Evolutionary conservation across 35 echinoderm and acorn worm species (phyloP).

Genomic region (Stichopus chloronotus): DNA sequence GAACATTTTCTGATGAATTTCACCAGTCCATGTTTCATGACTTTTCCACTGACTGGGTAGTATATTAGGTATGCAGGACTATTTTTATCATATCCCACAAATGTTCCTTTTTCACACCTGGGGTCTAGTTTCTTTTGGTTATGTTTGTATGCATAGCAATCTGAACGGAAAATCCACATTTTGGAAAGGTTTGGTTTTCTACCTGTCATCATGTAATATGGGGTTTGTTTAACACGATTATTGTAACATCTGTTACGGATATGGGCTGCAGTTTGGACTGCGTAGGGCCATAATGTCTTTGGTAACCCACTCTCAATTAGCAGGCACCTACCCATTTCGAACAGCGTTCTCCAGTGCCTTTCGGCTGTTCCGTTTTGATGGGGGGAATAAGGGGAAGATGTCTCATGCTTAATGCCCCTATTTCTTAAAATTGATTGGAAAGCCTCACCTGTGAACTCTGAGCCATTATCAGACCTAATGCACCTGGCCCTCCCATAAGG

Average conservation of each 20-base stretch:
- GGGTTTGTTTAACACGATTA: conserved; percentile 2
- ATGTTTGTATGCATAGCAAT: conserved; percentile 45
- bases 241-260: conserved; percentile 58
- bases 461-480: conserved; percentile 67
- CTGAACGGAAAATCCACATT: background rate
- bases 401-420: conserved; percentile 55
- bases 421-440: conserved; percentile 41
- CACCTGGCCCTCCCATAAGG: conserved; percentile 52
- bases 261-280: conserved; percentile 37
- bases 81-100: conserved; percentile 52
- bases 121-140: conserved; percentile 39
- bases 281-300: conserved; percentile 57
- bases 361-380: conserved; percentile 71
- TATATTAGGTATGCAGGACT: conserved; percentile 41
- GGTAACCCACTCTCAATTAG: conserved; percentile 38
- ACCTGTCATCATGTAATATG: conserved; percentile 16
- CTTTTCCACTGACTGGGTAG: conserved; percentile 16
- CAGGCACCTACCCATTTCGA: conserved; percentile 68
- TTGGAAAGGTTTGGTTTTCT: conserved; percentile 16
- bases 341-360: conserved; percentile 54
- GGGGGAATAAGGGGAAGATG: conserved; percentile 63
- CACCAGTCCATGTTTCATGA: background rate
- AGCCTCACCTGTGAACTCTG: conserved; percentile 46
- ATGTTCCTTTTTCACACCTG: conserved; percentile 55
- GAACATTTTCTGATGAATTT: background rate